Evolutionary conservation across 2,888 invertebrate species (phyloP).

Genomic region (Trisateles emortualis): DNA sequence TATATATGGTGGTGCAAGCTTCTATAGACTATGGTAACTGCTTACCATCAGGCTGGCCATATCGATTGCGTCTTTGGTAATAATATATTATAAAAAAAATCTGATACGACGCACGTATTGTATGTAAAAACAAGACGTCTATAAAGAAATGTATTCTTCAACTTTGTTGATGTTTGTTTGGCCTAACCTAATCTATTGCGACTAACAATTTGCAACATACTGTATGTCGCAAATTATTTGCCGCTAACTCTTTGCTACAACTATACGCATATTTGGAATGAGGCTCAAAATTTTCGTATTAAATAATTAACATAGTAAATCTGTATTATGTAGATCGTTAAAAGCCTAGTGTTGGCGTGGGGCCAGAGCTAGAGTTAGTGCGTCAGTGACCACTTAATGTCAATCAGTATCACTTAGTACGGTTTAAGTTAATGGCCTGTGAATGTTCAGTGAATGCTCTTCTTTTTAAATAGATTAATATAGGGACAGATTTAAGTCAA

Average conservation of each 20-base stretch:
- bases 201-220: background rate
- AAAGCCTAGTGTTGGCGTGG: conserved; percentile 37
- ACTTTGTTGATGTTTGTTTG: too few species aligned
- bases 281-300: background rate
- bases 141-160: too few species aligned
- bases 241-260: background rate
- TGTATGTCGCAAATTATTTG: background rate
- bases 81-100: too few species aligned
- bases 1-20: too few species aligned
- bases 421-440: conserved; percentile 34
- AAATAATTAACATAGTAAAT: conserved; percentile 12
- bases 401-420: conserved; percentile 49
- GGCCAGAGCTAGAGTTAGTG: conserved; percentile 32
- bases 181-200: too few species aligned
- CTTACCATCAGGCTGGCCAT: too few species aligned
- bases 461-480: background rate
- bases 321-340: conserved; percentile 10
- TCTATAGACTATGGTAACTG: too few species aligned
- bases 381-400: conserved; percentile 42
- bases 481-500: too few species aligned
- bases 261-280: background rate
- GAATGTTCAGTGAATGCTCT: conserved; percentile 2
- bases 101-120: too few species aligned
- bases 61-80: too few species aligned
- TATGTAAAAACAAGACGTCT: too few species aligned